These are phyloP conservation scores for Pherbina coryleti DNA, from an alignment of 2,888 invertebrate species.

Conservation along the genomic window DNA sequence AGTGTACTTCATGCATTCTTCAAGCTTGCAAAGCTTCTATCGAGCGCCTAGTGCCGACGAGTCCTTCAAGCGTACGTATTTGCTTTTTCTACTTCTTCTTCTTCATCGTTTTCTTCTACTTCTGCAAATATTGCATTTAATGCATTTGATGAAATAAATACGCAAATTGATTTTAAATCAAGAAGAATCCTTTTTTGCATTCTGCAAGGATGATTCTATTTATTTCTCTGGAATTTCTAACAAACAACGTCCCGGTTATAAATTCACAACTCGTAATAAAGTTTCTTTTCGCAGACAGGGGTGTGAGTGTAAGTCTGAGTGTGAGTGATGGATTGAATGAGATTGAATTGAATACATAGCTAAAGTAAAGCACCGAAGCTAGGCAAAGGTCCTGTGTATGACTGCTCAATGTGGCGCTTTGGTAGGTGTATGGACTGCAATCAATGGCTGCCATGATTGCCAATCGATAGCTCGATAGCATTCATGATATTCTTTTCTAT, in stretches of 20 bases:
- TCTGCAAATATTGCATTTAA: constrained; percentile 36
- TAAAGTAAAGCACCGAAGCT: background rate
- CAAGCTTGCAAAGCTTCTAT: background rate
- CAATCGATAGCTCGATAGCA: constrained; percentile 28
- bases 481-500: background rate
- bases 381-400: background rate
- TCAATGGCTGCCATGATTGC: constrained; percentile 19
- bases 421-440: background rate
- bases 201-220: background rate
- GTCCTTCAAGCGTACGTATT: background rate
- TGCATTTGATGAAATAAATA: constrained; percentile 42
- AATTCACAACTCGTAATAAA: constrained; percentile 41
- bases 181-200: constrained; percentile 19
- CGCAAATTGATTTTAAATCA: constrained; percentile 45
- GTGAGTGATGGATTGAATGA: constrained; percentile 2
- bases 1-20: constrained; percentile 12
- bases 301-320: constrained; percentile 20
- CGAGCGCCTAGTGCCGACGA: background rate
- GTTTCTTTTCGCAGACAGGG: constrained; percentile 32
- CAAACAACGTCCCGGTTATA: constrained; percentile 5
- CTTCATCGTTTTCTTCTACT: constrained; percentile 11
- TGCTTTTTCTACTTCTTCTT: background rate
- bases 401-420: background rate
- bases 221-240: constrained; percentile 5
- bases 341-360: constrained; percentile 12